A percentile compares a stretch with the other conserved stretches of the same genome.
phyloP scores from a whole-genome alignment of 2,888 invertebrate species.

The Clitarchus hookeri region DNA sequence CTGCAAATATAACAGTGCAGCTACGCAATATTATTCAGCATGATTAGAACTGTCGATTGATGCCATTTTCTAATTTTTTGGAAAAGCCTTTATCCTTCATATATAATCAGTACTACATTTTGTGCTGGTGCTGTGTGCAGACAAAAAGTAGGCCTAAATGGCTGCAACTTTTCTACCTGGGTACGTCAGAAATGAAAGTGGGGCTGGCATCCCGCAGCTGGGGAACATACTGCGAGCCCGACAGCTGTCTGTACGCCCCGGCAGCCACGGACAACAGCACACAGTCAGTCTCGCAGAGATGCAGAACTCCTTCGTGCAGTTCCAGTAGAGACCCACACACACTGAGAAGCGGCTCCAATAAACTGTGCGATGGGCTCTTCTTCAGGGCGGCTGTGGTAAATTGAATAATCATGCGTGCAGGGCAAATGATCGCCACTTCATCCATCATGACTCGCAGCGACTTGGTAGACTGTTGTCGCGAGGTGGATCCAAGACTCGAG shows the following conservation, averaged over 20 bases:
- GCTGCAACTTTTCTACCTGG: too few relatives aligned
- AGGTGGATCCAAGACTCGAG: background rate
- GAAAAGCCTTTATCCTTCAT: too few relatives aligned
- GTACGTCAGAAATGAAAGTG: background rate
- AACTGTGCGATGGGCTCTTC: background rate
- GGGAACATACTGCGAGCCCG: background rate
- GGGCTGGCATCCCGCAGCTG: background rate
- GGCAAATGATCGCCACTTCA: background rate
- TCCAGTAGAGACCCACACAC: background rate
- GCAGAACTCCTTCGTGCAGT: background rate
- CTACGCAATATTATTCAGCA: too few relatives aligned
- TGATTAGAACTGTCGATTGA: too few relatives aligned
- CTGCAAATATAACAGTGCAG: too few relatives aligned
- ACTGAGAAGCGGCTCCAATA: background rate
- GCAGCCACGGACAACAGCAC: background rate
- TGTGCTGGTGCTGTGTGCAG: too few relatives aligned
- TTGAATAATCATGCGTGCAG: background rate
- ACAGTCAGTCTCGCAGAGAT: background rate
- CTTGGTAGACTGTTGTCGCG: background rate
- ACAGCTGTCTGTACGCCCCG: background rate
- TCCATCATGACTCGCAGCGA: background rate
- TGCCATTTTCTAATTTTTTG: too few relatives aligned
- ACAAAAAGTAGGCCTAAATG: too few relatives aligned
- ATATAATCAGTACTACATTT: too few relatives aligned
- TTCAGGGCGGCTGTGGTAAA: background rate